A percentile compares a stretch with the other conserved stretches of the same genome.
These are phyloP conservation scores for Ailurus styani DNA, from an alignment of 2,113 vertebrate genomes.

Conservation along the genomic window DNA sequence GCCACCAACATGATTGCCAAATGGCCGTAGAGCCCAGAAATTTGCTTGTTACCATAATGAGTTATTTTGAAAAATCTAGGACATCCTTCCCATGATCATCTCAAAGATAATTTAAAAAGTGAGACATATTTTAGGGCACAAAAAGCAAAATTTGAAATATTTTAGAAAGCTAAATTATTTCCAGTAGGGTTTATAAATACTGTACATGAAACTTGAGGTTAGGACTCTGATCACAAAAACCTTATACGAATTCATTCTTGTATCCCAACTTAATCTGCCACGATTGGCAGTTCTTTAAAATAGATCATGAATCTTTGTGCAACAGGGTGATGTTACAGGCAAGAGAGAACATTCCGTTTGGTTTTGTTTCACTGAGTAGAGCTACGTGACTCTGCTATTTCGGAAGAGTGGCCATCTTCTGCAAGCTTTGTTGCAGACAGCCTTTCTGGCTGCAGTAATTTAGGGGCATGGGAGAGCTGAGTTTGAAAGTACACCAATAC, in stretches of 20 bases:
- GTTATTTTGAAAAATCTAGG: constrained; percentile 30
- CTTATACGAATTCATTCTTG: neutral
- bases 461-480: neutral
- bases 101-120: neutral
- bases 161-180: constrained; percentile 10
- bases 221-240: neutral
- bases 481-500: neutral
- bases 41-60: neutral
- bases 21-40: neutral
- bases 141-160: neutral
- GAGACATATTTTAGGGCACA: neutral
- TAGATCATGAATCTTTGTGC: neutral
- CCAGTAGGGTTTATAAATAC: neutral
- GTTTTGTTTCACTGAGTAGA: neutral
- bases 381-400: neutral
- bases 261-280: neutral
- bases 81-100: neutral
- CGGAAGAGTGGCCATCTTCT: neutral
- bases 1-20: neutral
- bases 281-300: neutral
- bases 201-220: neutral
- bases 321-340: neutral
- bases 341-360: neutral
- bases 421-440: neutral
- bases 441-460: neutral